Conservation (phyloP, 2,888 invertebrate genomes). For the Ormyrus nitidulus region DNA sequence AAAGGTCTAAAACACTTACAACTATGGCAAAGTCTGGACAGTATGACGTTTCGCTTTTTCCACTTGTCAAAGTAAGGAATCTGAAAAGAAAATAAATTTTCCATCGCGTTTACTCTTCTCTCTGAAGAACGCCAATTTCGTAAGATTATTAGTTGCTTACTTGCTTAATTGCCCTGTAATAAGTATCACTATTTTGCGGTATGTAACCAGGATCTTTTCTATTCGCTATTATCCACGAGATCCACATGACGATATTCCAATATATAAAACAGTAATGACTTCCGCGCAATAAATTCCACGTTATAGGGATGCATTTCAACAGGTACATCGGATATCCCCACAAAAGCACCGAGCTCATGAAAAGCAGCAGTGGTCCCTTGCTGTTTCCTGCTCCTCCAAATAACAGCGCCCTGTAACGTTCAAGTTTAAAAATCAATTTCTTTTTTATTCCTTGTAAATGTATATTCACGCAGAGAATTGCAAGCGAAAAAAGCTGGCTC, state of each 20-base stretch:
- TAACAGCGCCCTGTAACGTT: slow-evolving; percentile 82
- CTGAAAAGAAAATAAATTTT: slow-evolving; percentile 60
- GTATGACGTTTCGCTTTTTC: slow-evolving; percentile 89
- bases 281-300: slow-evolving; percentile 90
- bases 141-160: slow-evolving; percentile 60
- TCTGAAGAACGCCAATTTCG: not conserved
- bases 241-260: slow-evolving; percentile 95
- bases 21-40: slow-evolving; percentile 92
- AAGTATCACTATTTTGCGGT: slow-evolving; percentile 91
- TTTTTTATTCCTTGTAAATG: not conserved
- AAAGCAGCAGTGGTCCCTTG: slow-evolving; percentile 90
- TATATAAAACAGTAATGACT: slow-evolving; percentile 94
- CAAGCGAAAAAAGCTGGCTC: slow-evolving; percentile 53
- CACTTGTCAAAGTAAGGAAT: slow-evolving; percentile 95
- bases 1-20: slow-evolving; percentile 91
- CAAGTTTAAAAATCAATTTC: not conserved
- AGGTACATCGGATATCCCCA: slow-evolving; percentile 98
- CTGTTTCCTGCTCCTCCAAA: slow-evolving; percentile 95
- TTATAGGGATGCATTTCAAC: slow-evolving; percentile 91
- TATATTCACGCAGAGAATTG: not conserved
- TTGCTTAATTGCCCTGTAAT: slow-evolving; percentile 92
- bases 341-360: slow-evolving; percentile 88
- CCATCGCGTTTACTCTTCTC: not conserved
- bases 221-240: slow-evolving; percentile 93
- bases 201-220: slow-evolving; percentile 93